Conservation (phyloP, 1,140 invertebrate species). For the Zaprionus tsacasi region DNA sequence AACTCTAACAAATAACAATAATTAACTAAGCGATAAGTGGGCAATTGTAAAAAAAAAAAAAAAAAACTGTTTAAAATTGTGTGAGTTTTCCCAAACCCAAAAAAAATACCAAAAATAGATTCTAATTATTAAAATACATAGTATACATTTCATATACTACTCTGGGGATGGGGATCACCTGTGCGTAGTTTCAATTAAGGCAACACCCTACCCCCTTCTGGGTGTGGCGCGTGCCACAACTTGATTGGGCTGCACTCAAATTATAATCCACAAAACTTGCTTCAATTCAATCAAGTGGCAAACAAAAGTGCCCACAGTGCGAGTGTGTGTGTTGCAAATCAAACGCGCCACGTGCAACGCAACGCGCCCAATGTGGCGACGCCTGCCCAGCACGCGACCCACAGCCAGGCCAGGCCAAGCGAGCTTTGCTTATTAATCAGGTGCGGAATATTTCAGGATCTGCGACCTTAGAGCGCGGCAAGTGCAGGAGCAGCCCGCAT, state of each 20-base stretch:
- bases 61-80: conserved; percentile 19
- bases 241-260: conserved; percentile 48
- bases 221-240: conserved; percentile 30
- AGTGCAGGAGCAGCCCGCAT: conserved; percentile 50
- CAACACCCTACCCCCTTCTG: neutral
- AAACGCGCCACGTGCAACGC: conserved; percentile 12
- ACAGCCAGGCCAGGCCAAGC: neutral
- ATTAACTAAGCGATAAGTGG: conserved; percentile 69
- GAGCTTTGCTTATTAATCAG: conserved; percentile 59
- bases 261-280: conserved; percentile 50
- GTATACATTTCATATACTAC: neutral
- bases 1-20: conserved; percentile 31
- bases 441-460: conserved; percentile 48
- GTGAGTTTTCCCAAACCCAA: conserved; percentile 33
- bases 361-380: conserved; percentile 46
- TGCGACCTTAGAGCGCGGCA: conserved; percentile 57
- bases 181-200: conserved; percentile 12
- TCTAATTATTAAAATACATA: neutral
- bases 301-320: conserved; percentile 44
- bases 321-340: conserved; percentile 22
- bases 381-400: conserved; percentile 48
- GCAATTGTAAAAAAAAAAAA: conserved; percentile 53
- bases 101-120: neutral
- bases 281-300: conserved; percentile 56
- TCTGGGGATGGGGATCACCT: neutral